Evolutionary conservation across 2,797 vertebrate species (phyloP), one percentile per base, ranked within the genome.

Genomic region (Gymnoscopelus braueri): DNA sequence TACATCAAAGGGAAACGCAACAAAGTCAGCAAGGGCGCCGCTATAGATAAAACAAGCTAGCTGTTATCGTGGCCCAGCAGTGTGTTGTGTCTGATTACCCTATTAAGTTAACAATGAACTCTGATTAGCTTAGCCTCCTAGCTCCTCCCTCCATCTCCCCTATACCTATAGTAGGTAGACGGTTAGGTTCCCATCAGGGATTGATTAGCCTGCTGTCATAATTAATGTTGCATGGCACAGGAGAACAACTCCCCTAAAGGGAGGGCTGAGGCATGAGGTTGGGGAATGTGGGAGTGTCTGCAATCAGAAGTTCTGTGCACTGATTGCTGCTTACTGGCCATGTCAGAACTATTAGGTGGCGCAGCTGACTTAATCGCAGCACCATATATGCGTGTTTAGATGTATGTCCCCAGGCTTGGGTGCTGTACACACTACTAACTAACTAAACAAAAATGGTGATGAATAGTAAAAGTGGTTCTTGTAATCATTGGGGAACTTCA

Each of bases 151-250:
- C 39, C 32, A 0, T n/a, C 29, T 39, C 55, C 72, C 32, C 48
- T 9, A 44, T 6, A 71, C 23, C 58, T 67, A 72, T 13, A 51
- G 77, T 26, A 60, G 68, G 67, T 6, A 26, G 47, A 44, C 32
- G 35, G 63, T 3, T 10, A 50, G 32, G 14, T 19, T 7, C 24
- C 8, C 63, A 5, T 58, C 12, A 24, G 69, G 56, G 59, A 67
- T 62, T 79, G 76, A 81, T 84, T 73, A 73, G 72, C 61, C 51
- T 1, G 2, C 35, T 39, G 65, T 71, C 71, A 72, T 78, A 78
- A 84, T 79, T 67, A 78, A 73, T 64, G 69, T 26, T 35, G 64
- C 10, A 49, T 23, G n/a, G 49, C 62, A 69, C 1, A 3, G 2
- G 51, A 7, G 52, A 72, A 57, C 59, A n/a, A 50, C 49, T 14